Evolutionary conservation across 2,113 vertebrate species (phyloP), one percentile per base, ranked within the genome.

Genomic region (Lamprologus callipterus): DNA sequence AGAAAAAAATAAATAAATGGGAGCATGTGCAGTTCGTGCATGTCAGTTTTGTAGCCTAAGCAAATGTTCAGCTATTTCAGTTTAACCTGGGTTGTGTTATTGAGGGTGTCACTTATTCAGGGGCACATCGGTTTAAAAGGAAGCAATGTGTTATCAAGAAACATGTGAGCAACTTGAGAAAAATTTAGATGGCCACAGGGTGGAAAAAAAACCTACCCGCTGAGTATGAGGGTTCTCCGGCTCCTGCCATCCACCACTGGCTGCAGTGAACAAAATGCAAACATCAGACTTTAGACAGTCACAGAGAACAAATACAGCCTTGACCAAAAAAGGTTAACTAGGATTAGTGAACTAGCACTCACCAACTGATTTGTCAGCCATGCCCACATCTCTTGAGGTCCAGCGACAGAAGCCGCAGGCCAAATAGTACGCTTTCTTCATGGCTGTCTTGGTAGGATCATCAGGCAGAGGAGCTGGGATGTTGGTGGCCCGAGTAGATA

Each of bases 361-460:
- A 99, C 99, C 99, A 0, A 99, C 99, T 92, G 98, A 99, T 91
- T 99, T 99, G 94, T 99, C 99, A 65, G 98, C 98, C 98, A 99
- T 99, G 91, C 98, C 98, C 1, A 99, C 99, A 78, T 99, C 99
- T 81, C 99, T 97, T 16, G 99, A 99, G 1, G 98, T 99, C 98
- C 99, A 99, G 90, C 98, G 98, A 92, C 99, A 99, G 95, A 99
- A 99, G 7, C 99, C 99, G 87, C 99, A 99, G 85, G 98, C 98
- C 87, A 99, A 87, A 90, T 99, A 99, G 85, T 99, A 99, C 0
- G 98, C 98, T 93, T 99, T 99, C 96, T 99, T 99, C 98, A 99
- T 98, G 85, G 98, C 96, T 3, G 97, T 99, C 95, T 99, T 99
- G 85, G 98, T 97, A 0, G 99, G 99, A 92, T 99, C 98, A 7